Conservation (phyloP, 2,113 vertebrate genomes). For the Scomber colias region DNA sequence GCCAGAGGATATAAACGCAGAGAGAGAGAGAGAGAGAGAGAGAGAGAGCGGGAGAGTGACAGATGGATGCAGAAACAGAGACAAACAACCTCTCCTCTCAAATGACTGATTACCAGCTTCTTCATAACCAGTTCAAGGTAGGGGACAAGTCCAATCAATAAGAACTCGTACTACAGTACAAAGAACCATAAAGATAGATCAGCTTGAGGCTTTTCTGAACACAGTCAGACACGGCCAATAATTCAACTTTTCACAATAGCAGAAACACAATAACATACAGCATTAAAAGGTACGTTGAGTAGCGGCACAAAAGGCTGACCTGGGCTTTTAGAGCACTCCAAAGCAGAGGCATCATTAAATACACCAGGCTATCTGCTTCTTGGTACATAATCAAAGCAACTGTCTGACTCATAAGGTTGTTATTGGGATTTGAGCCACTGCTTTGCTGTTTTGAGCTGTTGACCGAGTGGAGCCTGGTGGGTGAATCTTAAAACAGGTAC, state of each 20-base stretch:
- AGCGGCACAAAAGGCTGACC: slow-evolving; percentile 35
- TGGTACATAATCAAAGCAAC: slow-evolving; percentile 62
- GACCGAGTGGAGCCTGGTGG: slow-evolving; percentile 38
- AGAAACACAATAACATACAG: slow-evolving; percentile 9
- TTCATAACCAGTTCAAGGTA: slow-evolving; percentile 52
- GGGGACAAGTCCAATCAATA: slow-evolving; percentile 74
- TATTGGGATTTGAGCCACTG: slow-evolving; percentile 67
- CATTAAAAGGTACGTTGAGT: not conserved
- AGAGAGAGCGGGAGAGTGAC: slow-evolving; percentile 15
- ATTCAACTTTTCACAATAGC: slow-evolving; percentile 33
- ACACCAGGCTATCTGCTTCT: slow-evolving; percentile 41
- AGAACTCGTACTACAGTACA: not conserved
- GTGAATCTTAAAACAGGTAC: slow-evolving; percentile 40
- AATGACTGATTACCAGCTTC: slow-evolving; percentile 65
- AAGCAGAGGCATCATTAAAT: slow-evolving; percentile 54
- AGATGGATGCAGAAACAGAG: slow-evolving; percentile 22
- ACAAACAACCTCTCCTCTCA: slow-evolving; percentile 52
- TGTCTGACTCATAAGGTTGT: slow-evolving; percentile 40
- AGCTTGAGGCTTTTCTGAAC: slow-evolving; percentile 49
- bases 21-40: slow-evolving; percentile 46
- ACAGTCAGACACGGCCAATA: slow-evolving; percentile 43
- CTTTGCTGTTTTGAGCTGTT: slow-evolving; percentile 55
- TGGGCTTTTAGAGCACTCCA: not conserved
- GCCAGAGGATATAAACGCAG: slow-evolving; percentile 51
- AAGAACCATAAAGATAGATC: slow-evolving; percentile 49